Percentiles rank a stretch among this genome's conserved stretches.
Conservation (phyloP, 2,888 invertebrate species). For the Melanargia galathea region DNA sequence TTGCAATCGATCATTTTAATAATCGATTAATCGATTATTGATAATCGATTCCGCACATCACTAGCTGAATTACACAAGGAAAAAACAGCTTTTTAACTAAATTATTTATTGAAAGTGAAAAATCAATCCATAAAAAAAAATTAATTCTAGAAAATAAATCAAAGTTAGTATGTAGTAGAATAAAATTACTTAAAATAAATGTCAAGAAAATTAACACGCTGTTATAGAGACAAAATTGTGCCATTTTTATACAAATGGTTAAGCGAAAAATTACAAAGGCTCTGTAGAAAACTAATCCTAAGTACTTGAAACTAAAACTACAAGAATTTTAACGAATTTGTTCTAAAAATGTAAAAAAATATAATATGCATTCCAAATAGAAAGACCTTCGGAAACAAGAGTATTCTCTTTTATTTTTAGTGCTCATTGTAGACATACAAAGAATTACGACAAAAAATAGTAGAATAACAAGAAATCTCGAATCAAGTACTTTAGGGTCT, state of each 20-base stretch:
- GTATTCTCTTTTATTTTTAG: constrained; percentile 40
- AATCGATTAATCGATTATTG: no score
- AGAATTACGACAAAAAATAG: background rate
- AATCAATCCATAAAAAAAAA: constrained; percentile 77
- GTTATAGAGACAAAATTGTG: constrained; percentile 37
- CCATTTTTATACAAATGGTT: constrained; percentile 35
- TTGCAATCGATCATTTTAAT: no score
- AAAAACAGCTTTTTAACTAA: constrained; percentile 47
- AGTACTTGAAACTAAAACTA: constrained; percentile 43
- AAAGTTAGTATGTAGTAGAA: constrained; percentile 65
- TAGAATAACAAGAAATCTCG: no score
- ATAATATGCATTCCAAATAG: background rate
- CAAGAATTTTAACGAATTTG: constrained; percentile 61
- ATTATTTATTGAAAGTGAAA: constrained; percentile 75
- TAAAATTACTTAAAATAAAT: constrained; percentile 54
- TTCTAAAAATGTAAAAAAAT: constrained; percentile 52
- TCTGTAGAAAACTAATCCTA: constrained; percentile 41
- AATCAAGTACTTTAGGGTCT: no score
- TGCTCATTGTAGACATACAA: background rate
- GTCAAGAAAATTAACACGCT: constrained; percentile 57
- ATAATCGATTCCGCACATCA: no score
- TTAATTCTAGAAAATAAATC: constrained; percentile 63
- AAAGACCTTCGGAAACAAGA: background rate
- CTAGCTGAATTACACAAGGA: no score
- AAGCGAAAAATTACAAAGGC: constrained; percentile 39